Conservation (phyloP, 2,888 invertebrate species). For the Aphelenchoides bicaudatus region DNA sequence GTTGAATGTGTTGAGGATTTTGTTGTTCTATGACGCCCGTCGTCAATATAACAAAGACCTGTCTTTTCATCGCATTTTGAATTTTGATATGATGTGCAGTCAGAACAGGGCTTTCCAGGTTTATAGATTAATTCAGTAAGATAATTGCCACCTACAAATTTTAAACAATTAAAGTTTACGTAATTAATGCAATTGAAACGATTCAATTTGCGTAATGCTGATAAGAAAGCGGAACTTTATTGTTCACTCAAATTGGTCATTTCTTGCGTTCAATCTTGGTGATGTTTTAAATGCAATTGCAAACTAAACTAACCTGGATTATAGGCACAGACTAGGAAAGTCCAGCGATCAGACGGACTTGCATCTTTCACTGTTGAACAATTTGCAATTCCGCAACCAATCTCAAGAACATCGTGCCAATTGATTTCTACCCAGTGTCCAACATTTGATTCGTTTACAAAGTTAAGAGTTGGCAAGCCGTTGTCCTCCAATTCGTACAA, state of each 20-base stretch:
- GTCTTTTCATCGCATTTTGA: conserved; percentile 26
- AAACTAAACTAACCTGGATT: background rate
- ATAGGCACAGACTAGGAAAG: conserved; percentile 32
- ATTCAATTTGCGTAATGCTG: too few species aligned
- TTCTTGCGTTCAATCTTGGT: too few species aligned
- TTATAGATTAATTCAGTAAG: conserved; percentile 30
- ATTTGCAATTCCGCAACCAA: conserved; percentile 31
- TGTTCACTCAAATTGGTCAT: too few species aligned
- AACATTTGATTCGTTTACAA: background rate
- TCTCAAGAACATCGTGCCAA: conserved; percentile 26
- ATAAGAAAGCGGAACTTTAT: too few species aligned
- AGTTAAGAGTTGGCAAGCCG: conserved; percentile 24
- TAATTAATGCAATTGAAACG: too few species aligned
- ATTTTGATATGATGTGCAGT: conserved; percentile 28
- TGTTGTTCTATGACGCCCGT: too few species aligned
- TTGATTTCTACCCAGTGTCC: conserved; percentile 35
- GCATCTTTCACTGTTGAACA: conserved; percentile 20
- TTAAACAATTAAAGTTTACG: too few species aligned
- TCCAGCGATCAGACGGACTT: background rate
- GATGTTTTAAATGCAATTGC: background rate
- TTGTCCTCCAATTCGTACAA: conserved; percentile 33
- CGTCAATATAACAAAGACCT: conserved; percentile 25
- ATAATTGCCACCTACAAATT: conserved; percentile 32
- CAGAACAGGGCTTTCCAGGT: conserved; percentile 28
- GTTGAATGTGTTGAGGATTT: background rate